phyloP scores from a whole-genome alignment of 2,888 invertebrate genomes.

The Sisyra nigra region DNA sequence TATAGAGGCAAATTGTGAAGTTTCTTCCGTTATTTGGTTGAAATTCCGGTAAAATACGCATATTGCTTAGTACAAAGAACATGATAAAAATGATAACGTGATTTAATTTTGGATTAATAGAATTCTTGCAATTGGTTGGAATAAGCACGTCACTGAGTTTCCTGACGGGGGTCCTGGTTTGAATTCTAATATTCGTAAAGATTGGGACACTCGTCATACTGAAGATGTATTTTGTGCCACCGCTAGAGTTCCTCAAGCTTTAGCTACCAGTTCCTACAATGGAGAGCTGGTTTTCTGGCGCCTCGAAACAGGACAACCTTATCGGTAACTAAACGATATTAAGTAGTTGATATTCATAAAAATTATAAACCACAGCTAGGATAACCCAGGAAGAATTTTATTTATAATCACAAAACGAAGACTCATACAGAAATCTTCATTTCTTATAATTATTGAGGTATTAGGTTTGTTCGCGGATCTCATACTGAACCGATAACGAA shows the following conservation, averaged over 20 bases:
- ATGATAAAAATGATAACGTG: too few relatives aligned
- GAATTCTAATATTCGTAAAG: slow-evolving; percentile 34
- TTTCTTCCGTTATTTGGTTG: slow-evolving; percentile 40
- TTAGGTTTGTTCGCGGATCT: too few relatives aligned
- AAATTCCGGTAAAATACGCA: slow-evolving; percentile 38
- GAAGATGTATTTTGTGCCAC: slow-evolving; percentile 62
- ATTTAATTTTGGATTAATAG: slow-evolving; percentile 34
- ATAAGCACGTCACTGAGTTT: slow-evolving; percentile 53
- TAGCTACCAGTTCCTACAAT: slow-evolving; percentile 61
- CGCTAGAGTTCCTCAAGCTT: slow-evolving; percentile 42
- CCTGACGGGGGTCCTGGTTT: slow-evolving; percentile 36
- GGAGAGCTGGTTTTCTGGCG: slow-evolving; percentile 73
- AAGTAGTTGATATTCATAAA: too few relatives aligned
- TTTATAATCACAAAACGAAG: too few relatives aligned
- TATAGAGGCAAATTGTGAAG: slow-evolving; percentile 41
- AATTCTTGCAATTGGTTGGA: slow-evolving; percentile 68
- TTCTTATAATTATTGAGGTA: too few relatives aligned
- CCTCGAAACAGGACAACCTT: slow-evolving; percentile 65
- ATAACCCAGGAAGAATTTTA: too few relatives aligned
- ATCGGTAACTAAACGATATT: slow-evolving; percentile 30
- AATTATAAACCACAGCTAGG: too few relatives aligned
- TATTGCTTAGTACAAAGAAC: too few relatives aligned
- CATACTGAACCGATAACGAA: too few relatives aligned
- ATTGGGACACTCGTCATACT: slow-evolving; percentile 54
- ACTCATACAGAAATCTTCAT: too few relatives aligned